Base-by-base conservation (phyloP, 2,888 invertebrate genomes). In the Copidosoma aretas region DNA sequence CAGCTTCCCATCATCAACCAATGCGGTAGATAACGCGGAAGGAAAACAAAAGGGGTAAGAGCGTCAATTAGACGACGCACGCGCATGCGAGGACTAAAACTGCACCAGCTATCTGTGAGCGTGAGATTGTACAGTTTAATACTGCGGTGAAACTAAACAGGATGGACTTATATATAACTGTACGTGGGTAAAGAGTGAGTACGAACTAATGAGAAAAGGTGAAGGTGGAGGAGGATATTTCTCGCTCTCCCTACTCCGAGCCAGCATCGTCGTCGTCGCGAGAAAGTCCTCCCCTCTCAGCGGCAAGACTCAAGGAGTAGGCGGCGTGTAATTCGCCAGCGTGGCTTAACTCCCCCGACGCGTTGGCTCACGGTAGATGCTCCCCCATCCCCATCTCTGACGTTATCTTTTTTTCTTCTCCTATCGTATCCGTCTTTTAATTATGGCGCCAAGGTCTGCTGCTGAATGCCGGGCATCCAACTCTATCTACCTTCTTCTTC, bases 321-420 rank as follows among this genome's bases (percentile, higher is more conserved):
- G n/a, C n/a, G n/a, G n/a, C n/a, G 73, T 76, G 73, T 77, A 76
- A 78, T 77, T 75, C 74, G 72, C 71, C 72, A 62, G 61, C 58
- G 32, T 32, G 60, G 53, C 51, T 65, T 10, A 69, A 59, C 58
- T 60, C n/a, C n/a, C n/a, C n/a, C 64, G 73, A 74, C 43, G 43
- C n/a, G n/a, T n/a, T n/a, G 12, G 66, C 65, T 72, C 64, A 54
- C 41, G 71, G 73, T 73, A 74, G 76, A 77, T 74, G 71, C 73
- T 68, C 58, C 56, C 64, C 62, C 61, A 56, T 68, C 54, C 57
- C 46, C 19, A 17, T 12, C 8, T 32, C 25, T 58, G 52, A 41
- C 14, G 19, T 64, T 65, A 15, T 43, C 32, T 63, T 39, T 25
- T 41, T 56, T 57, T 49, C 32, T 39, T 43, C 56, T 22, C 46